Conservation (phyloP, 2,888 invertebrate species). For the Melipona bicolor region DNA sequence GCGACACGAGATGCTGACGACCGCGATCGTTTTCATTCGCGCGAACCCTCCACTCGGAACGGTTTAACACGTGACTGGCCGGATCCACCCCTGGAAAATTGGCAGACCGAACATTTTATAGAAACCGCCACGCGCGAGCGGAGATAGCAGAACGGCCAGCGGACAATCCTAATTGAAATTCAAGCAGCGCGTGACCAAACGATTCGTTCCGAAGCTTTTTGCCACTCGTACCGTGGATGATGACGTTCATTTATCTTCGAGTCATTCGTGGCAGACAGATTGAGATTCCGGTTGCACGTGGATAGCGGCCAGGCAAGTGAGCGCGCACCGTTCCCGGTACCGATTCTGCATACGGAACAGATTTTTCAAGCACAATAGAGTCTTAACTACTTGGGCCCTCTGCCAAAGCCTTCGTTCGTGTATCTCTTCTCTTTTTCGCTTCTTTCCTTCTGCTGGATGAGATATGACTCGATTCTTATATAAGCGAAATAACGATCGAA, state of each 20-base stretch:
- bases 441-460: not conserved
- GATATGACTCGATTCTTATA: not conserved
- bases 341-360: not conserved
- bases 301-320: constrained; percentile 13
- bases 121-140: not conserved
- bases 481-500: not conserved
- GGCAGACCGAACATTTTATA: constrained; percentile 41
- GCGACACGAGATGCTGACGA: not conserved
- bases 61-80: constrained; percentile 68
- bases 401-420: not conserved
- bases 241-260: constrained; percentile 73
- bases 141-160: not conserved
- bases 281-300: constrained; percentile 35
- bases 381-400: constrained; percentile 5
- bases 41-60: constrained; percentile 1
- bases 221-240: constrained; percentile 49
- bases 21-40: not conserved
- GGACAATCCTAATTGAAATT: constrained; percentile 53
- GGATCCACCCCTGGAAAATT: constrained; percentile 38
- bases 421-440: not conserved
- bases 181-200: constrained; percentile 67
- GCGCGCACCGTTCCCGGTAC: not conserved
- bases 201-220: constrained; percentile 68
- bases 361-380: constrained; percentile 21
- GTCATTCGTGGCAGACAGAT: constrained; percentile 58